Percentiles rank a stretch among this genome's conserved stretches.
These are phyloP conservation scores for Tyto alba DNA, from an alignment of 2,113 vertebrate species.

Conservation along the genomic window DNA sequence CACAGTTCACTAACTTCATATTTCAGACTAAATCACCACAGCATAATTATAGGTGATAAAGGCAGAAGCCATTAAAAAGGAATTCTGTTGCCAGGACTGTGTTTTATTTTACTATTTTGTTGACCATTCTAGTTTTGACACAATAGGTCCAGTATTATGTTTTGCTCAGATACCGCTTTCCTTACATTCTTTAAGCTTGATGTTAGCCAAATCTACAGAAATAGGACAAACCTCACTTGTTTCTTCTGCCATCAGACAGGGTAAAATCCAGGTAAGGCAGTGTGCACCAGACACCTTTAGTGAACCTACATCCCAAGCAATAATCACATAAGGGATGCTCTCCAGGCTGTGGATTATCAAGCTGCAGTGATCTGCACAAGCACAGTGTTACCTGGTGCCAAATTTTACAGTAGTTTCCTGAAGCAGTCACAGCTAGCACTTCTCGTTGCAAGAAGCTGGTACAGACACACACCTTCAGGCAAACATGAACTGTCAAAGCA, in stretches of 20 bases:
- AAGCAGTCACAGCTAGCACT: not conserved
- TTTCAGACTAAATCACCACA: not conserved
- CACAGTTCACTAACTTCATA: not conserved
- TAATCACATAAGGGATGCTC: not conserved
- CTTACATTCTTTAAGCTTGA: not conserved
- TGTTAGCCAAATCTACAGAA: not conserved
- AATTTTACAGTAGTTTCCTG: not conserved
- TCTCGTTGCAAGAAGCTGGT: not conserved
- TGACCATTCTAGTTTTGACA: not conserved
- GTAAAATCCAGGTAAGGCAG: not conserved
- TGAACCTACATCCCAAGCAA: not conserved
- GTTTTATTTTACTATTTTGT: not conserved
- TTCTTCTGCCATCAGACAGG: not conserved
- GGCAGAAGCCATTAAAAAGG: not conserved
- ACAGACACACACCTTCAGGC: not conserved
- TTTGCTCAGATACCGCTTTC: not conserved
- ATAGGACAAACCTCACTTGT: not conserved
- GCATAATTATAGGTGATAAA: not conserved
- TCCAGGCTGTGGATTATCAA: not conserved
- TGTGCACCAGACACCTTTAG: not conserved
- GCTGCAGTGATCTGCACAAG: not conserved
- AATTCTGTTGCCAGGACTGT: not conserved
- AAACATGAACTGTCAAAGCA: not conserved
- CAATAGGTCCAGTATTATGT: not conserved
- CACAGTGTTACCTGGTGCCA: not conserved